Evolutionary conservation across 2,797 vertebrate species (phyloP).

Genomic region (Peromyscus eremicus): DNA sequence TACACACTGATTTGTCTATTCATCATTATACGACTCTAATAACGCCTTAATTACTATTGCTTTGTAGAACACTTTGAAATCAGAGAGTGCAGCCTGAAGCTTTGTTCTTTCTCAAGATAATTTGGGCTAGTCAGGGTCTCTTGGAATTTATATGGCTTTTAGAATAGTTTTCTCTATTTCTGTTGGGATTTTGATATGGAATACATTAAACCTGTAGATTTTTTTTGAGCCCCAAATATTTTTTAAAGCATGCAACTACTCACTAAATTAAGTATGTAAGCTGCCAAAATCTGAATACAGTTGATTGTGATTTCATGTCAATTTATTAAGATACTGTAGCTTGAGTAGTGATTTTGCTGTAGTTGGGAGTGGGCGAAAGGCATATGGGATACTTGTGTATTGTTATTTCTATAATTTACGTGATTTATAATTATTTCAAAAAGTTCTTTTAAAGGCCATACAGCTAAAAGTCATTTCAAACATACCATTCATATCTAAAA

Average conservation of each 20-base stretch:
- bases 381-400: background rate
- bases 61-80: background rate
- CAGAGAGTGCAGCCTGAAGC: background rate
- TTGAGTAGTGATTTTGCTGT: background rate
- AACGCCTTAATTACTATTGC: background rate
- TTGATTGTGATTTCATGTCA: background rate
- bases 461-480: conserved; percentile 54
- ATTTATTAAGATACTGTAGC: conserved; percentile 15
- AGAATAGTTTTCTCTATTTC: background rate
- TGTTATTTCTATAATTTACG: background rate
- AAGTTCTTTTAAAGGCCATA: background rate
- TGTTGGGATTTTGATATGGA: background rate
- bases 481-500: conserved; percentile 26
- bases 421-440: conserved; percentile 38
- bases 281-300: conserved; percentile 27
- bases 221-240: background rate
- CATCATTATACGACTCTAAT: background rate
- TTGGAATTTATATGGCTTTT: background rate
- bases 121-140: background rate
- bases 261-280: conserved; percentile 9
- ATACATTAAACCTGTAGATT: background rate
- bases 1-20: background rate
- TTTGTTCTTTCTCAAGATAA: conserved; percentile 30
- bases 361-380: background rate
- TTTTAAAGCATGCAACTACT: background rate